These are phyloP conservation scores for Perdita meconis DNA, from an alignment of 2,888 invertebrate species.

Conservation along the genomic window DNA sequence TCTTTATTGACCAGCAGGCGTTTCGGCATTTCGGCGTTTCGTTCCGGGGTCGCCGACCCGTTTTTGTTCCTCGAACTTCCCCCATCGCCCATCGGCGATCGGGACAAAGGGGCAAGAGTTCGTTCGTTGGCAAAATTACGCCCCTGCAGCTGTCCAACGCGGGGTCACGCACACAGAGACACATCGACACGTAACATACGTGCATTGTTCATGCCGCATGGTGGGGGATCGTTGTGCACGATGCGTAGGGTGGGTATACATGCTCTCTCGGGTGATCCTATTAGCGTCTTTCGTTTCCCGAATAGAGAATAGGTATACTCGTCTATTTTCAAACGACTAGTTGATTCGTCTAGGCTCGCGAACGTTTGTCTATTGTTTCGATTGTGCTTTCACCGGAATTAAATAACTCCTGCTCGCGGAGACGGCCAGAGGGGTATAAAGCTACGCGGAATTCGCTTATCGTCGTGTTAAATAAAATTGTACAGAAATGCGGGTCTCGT, in stretches of 20 bases:
- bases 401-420: constrained; percentile 23
- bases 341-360: constrained; percentile 22
- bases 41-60: no score
- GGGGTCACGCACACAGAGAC: constrained; percentile 7
- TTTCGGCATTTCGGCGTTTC: neutral
- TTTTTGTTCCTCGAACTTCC: neutral
- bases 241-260: constrained; percentile 7
- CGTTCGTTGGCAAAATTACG: constrained; percentile 46
- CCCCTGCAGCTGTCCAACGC: constrained; percentile 16
- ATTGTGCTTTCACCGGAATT: constrained; percentile 4
- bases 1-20: constrained; percentile 13
- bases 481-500: constrained; percentile 48
- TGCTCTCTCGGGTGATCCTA: constrained; percentile 14
- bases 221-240: constrained; percentile 5
- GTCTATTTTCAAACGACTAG: constrained; percentile 45
- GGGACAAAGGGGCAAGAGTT: neutral
- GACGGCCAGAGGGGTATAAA: constrained; percentile 20
- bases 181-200: constrained; percentile 23
- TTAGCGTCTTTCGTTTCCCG: neutral
- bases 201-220: constrained; percentile 16
- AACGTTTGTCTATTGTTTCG: neutral
- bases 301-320: neutral
- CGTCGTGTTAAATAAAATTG: constrained; percentile 61
- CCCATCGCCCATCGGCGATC: neutral
- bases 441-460: constrained; percentile 17